These are phyloP conservation scores for Xiphias gladius DNA, from an alignment of 2,113 vertebrate genomes.

Conservation along the genomic window DNA sequence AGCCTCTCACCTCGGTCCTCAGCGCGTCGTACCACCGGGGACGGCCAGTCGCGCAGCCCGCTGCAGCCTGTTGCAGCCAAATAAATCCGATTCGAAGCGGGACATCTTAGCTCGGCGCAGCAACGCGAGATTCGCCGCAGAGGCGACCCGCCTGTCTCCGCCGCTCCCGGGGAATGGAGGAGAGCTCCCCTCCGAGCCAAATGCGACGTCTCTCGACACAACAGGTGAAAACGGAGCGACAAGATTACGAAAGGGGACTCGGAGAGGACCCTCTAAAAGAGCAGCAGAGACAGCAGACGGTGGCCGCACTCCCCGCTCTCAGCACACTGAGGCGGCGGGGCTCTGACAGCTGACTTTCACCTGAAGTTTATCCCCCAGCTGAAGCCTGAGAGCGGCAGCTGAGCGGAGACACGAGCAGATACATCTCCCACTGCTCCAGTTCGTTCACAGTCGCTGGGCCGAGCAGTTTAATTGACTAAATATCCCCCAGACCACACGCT, in stretches of 20 bases:
- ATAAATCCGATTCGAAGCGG: slow-evolving; percentile 75
- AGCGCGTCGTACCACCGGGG: slow-evolving; percentile 46
- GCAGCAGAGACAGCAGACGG: slow-evolving; percentile 25
- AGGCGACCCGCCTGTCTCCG: slow-evolving; percentile 50
- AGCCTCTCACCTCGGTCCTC: slow-evolving; percentile 70
- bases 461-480: background rate
- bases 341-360: slow-evolving; percentile 67
- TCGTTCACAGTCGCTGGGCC: background rate
- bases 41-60: slow-evolving; percentile 35
- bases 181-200: too few species aligned
- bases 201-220: too few species aligned
- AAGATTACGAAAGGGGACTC: too few species aligned
- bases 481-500: background rate
- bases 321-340: slow-evolving; percentile 60
- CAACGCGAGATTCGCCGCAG: slow-evolving; percentile 18
- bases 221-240: too few species aligned
- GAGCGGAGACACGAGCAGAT: background rate
- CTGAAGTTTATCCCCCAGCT: slow-evolving; percentile 58
- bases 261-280: background rate
- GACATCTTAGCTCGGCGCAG: slow-evolving; percentile 64
- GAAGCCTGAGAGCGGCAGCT: slow-evolving; percentile 45
- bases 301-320: slow-evolving; percentile 53
- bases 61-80: slow-evolving; percentile 65
- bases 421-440: background rate
- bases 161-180: slow-evolving; percentile 61